Evolutionary conservation across 1,140 invertebrate species (phyloP).

Genomic region (Portunus trituberculatus): DNA sequence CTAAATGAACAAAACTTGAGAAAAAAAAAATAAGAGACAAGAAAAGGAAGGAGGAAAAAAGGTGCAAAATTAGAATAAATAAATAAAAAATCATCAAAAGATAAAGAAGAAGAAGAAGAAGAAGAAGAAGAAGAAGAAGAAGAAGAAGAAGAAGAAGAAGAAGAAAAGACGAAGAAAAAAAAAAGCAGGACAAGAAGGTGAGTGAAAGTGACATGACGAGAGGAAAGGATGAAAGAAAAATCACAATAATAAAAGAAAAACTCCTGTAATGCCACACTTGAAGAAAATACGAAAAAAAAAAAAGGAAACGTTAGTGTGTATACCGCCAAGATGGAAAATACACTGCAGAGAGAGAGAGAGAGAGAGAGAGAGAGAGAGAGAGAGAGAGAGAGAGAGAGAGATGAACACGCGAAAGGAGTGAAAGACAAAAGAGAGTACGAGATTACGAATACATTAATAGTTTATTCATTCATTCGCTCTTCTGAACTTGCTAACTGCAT

Average conservation of each 20-base stretch:
- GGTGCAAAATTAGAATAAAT: too few species aligned
- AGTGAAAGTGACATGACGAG: background rate
- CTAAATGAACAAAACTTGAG: too few species aligned
- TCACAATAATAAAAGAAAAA: background rate
- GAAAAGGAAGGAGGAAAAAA: too few species aligned
- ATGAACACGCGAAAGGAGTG: too few species aligned
- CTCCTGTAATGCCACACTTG: background rate
- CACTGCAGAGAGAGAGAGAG: background rate
- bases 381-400: constrained; percentile 17
- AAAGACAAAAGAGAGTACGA: too few species aligned
- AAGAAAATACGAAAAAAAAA: background rate
- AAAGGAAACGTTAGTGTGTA: background rate
- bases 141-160: background rate
- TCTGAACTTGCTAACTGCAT: too few species aligned
- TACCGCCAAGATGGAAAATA: background rate
- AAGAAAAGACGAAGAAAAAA: too few species aligned
- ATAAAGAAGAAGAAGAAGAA: background rate
- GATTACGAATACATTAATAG: too few species aligned
- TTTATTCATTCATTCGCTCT: too few species aligned
- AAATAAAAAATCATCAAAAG: too few species aligned
- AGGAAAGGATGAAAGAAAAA: background rate
- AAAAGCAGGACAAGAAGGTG: too few species aligned
- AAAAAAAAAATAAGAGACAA: too few species aligned
- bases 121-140: background rate
- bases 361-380: constrained; percentile 10